These are phyloP conservation scores for Psittacula cyanocephala DNA, from an alignment of 2,113 vertebrate species.

Conservation along the genomic window DNA sequence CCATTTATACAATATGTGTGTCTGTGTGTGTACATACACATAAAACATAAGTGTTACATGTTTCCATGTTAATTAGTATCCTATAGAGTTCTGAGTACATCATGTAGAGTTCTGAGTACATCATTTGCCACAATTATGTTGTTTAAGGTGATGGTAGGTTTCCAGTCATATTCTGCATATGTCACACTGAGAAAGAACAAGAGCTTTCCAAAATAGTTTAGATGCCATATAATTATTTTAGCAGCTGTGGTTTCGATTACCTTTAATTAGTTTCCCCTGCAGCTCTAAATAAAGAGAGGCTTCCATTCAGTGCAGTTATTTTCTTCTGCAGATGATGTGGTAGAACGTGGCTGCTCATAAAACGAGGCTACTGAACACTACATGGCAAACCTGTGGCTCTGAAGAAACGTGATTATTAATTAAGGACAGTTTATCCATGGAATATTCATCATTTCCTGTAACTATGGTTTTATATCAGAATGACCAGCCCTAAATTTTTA, in stretches of 20 bases:
- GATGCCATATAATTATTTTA: slow-evolving; percentile 43
- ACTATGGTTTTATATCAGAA: neutral
- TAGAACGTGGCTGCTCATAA: slow-evolving; percentile 11
- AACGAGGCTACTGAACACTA: neutral
- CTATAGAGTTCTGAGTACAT: neutral
- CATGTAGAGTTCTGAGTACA: neutral
- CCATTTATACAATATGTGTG: neutral
- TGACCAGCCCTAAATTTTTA: neutral
- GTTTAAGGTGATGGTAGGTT: neutral
- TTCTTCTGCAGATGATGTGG: slow-evolving; percentile 29
- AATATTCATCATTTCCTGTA: slow-evolving; percentile 1
- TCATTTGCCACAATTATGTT: neutral
- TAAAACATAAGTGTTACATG: neutral
- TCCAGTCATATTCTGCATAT: neutral
- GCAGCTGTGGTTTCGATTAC: slow-evolving; percentile 54
- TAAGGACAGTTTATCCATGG: neutral
- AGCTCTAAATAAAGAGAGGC: slow-evolving; percentile 20
- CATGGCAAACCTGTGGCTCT: neutral
- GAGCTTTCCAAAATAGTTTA: slow-evolving; percentile 19
- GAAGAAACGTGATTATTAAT: neutral
- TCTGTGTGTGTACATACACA: neutral
- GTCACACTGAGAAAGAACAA: neutral
- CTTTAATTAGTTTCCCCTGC: slow-evolving; percentile 56
- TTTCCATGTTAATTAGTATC: neutral
- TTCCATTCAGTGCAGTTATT: slow-evolving; percentile 40